Evolutionary conservation across 64 coral and sea anemone genomes (phyloP).

Genomic region (Porites lutea): DNA sequence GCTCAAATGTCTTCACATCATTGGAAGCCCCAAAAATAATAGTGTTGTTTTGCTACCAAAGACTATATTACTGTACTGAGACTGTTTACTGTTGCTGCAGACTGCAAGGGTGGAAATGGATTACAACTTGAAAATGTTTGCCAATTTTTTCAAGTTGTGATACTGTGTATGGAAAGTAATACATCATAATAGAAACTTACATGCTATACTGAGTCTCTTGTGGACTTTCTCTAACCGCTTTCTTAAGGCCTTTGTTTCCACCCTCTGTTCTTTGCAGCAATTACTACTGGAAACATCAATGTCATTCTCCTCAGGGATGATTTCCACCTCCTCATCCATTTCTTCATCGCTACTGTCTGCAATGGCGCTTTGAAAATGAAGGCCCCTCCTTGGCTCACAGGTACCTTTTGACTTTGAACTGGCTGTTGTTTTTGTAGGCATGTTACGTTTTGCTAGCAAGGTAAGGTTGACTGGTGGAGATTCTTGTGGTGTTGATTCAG

Average conservation of each 20-base stretch:
- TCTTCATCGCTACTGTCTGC: constrained; percentile 12
- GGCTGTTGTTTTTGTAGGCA: constrained; percentile 1
- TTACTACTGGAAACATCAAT: constrained; percentile 2
- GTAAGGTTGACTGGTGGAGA: background rate
- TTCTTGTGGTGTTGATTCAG: constrained; percentile 1
- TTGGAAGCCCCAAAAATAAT: too few relatives aligned
- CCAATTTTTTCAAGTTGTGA: background rate
- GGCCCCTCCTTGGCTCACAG: constrained; percentile 17
- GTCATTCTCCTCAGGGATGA: background rate
- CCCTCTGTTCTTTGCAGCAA: constrained; percentile 41
- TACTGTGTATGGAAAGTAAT: background rate
- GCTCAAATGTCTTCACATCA: too few relatives aligned
- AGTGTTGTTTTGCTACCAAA: too few relatives aligned
- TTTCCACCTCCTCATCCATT: constrained; percentile 8
- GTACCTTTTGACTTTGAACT: background rate
- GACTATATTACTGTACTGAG: too few relatives aligned
- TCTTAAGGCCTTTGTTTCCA: constrained; percentile 26
- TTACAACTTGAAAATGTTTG: background rate
- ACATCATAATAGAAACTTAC: constrained; percentile 12
- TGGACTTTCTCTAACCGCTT: constrained; percentile 55
- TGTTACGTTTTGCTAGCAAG: constrained; percentile 7
- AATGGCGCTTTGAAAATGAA: constrained; percentile 54
- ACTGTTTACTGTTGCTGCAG: too few relatives aligned
- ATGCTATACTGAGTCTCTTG: constrained; percentile 58
- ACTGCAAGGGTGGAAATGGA: background rate